phyloP scores from a whole-genome alignment of 53 echinoderm and acorn worm species.

The Luidia sarsii region DNA sequence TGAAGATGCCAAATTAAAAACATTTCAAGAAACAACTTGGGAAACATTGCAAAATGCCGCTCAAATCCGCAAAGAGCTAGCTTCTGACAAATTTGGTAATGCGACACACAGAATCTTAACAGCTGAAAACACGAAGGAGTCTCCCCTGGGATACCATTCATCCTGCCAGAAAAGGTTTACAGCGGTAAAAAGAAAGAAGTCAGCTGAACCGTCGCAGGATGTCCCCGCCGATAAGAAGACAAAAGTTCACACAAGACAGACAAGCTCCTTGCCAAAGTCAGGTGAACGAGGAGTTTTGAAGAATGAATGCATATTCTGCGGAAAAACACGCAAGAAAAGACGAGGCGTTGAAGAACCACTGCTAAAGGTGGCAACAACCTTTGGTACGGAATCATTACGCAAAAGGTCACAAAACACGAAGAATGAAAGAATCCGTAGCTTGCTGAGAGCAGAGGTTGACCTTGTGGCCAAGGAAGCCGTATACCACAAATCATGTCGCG shows the following conservation, averaged over 20 bases:
- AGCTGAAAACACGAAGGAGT: not conserved
- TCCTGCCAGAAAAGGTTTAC: not conserved
- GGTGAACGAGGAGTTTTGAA: not conserved
- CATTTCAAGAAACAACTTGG: not conserved
- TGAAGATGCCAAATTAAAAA: not conserved
- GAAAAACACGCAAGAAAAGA: not conserved
- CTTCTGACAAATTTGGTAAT: not conserved
- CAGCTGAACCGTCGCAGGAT: no score
- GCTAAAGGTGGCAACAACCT: not conserved
- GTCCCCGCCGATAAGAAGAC: not conserved
- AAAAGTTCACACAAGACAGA: not conserved
- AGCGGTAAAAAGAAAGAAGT: not conserved
- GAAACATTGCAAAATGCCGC: not conserved
- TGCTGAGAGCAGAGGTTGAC: slow-evolving; percentile 40
- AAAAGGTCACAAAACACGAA: not conserved
- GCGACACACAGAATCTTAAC: not conserved
- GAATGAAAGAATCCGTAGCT: slow-evolving; percentile 47
- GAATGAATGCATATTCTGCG: not conserved
- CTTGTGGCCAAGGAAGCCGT: slow-evolving; percentile 56
- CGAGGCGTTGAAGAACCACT: not conserved
- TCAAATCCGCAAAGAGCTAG: not conserved
- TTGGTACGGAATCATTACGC: not conserved
- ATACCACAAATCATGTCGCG: slow-evolving; percentile 54
- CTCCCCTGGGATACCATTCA: not conserved
- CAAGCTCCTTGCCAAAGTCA: not conserved